These are phyloP conservation scores for Strix aluco DNA, from an alignment of 2,113 vertebrate species.

Conservation along the genomic window DNA sequence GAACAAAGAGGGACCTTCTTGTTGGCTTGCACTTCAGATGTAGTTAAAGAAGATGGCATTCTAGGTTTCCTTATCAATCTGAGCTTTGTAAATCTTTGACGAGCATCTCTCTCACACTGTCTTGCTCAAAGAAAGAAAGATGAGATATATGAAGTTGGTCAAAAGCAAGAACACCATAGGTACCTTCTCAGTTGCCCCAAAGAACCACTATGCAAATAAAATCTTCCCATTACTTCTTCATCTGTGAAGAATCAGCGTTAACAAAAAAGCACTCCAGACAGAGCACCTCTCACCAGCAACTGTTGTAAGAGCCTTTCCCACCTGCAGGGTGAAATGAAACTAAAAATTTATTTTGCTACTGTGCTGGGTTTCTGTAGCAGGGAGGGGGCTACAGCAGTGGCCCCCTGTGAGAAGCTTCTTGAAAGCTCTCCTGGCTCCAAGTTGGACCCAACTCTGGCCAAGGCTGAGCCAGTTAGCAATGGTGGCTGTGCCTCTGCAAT, in stretches of 20 bases:
- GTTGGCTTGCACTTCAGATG: not conserved
- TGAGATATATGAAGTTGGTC: not conserved
- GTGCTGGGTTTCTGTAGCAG: too few species aligned
- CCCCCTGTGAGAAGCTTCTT: too few species aligned
- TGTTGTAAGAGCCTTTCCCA: not conserved
- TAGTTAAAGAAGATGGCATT: not conserved
- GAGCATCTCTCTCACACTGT: not conserved
- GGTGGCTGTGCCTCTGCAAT: too few species aligned
- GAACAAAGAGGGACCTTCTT: not conserved
- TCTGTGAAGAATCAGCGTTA: not conserved
- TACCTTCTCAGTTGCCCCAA: not conserved
- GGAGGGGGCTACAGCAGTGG: too few species aligned
- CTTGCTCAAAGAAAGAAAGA: not conserved
- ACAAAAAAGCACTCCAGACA: not conserved
- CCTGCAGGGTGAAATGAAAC: not conserved
- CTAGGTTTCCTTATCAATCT: not conserved
- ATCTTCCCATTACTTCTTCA: not conserved
- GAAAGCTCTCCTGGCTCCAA: too few species aligned
- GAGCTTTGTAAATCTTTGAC: not conserved
- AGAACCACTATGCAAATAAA: not conserved
- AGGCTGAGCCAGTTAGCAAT: too few species aligned
- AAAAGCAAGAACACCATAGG: not conserved
- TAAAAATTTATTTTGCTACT: not conserved
- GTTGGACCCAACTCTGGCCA: too few species aligned
- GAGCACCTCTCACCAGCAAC: not conserved